Conservation (phyloP, 1,140 invertebrate species). For the Bombus huntii region DNA sequence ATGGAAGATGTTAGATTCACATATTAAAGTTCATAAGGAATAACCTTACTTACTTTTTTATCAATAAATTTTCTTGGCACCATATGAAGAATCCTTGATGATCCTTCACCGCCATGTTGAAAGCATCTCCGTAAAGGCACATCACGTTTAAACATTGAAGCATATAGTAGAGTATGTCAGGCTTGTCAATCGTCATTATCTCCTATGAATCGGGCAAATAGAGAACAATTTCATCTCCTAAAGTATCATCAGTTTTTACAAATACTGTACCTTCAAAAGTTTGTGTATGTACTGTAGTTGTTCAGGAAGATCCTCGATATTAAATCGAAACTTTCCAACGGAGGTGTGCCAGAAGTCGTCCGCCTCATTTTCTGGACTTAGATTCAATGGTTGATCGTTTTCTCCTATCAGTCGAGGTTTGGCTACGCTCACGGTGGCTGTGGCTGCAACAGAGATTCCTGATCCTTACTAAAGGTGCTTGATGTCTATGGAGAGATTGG, state of each 20-base stretch:
- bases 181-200: slow-evolving; percentile 91
- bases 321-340: slow-evolving; percentile 95
- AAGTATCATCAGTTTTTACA: neutral
- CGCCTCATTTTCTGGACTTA: slow-evolving; percentile 87
- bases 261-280: slow-evolving; percentile 88
- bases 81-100: slow-evolving; percentile 98
- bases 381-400: slow-evolving; percentile 86
- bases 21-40: no score
- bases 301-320: slow-evolving; percentile 94
- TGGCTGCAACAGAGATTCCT: slow-evolving; percentile 76
- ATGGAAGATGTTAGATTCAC: neutral
- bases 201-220: slow-evolving; percentile 83
- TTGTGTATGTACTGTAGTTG: slow-evolving; percentile 96
- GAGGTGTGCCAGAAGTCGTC: slow-evolving; percentile 95
- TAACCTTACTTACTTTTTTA: slow-evolving; percentile 90
- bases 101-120: slow-evolving; percentile 93
- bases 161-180: slow-evolving; percentile 97
- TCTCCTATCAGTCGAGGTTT: slow-evolving; percentile 87
- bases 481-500: neutral
- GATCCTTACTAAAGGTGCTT: neutral
- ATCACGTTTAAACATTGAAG: slow-evolving; percentile 95
- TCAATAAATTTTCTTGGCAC: slow-evolving; percentile 97
- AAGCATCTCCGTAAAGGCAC: slow-evolving; percentile 95
- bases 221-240: neutral
- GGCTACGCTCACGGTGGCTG: slow-evolving; percentile 86